A percentile compares a stretch with the other conserved stretches of the same genome.
Conservation (phyloP, 2,797 vertebrate genomes). For the Delichon dasypus region DNA sequence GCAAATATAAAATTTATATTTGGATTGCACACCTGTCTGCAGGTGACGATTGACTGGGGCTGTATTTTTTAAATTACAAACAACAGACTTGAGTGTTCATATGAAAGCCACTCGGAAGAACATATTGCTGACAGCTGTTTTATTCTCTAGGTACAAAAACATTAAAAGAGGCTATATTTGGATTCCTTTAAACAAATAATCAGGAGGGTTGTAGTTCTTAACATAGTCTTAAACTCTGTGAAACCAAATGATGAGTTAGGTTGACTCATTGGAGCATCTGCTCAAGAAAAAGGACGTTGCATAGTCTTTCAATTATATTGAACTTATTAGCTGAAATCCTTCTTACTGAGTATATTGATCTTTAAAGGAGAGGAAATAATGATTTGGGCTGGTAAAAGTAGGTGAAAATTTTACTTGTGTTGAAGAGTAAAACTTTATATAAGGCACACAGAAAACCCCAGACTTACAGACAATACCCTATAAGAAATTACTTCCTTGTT, state of each 20-base stretch:
- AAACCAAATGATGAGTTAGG: neutral
- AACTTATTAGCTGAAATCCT: neutral
- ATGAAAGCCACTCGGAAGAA: conserved; percentile 6
- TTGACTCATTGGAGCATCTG: neutral
- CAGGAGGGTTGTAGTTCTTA: neutral
- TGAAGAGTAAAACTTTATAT: neutral
- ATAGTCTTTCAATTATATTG: neutral
- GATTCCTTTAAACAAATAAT: conserved; percentile 39
- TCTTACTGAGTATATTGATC: neutral
- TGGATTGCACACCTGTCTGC: conserved; percentile 38
- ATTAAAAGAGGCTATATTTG: conserved; percentile 52
- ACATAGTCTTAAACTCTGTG: conserved; percentile 21
- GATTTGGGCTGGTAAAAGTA: neutral
- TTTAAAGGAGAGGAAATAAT: neutral
- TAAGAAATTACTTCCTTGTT: neutral
- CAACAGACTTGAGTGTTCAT: neutral
- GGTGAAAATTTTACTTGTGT: neutral
- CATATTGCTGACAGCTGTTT: conserved; percentile 63
- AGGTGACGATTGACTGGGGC: neutral
- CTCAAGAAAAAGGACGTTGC: neutral
- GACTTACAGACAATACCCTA: neutral
- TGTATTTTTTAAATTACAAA: conserved; percentile 45
- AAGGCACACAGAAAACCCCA: neutral
- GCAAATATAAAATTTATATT: conserved; percentile 8
- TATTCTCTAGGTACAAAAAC: conserved; percentile 10